Conservation (phyloP, 2,113 vertebrate species). For the Phyllostomus discolor region DNA sequence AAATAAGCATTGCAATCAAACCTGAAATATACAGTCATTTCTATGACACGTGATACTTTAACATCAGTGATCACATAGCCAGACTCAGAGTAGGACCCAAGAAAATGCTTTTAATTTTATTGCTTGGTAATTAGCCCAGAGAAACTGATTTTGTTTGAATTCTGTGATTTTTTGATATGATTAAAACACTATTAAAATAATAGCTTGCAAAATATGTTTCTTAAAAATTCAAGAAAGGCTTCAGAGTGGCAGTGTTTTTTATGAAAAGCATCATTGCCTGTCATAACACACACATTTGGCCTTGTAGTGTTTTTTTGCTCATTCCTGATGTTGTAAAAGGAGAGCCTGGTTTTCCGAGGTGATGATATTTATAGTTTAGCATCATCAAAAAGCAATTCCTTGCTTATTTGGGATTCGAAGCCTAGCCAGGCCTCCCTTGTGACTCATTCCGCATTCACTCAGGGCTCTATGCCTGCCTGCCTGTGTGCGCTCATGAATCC, state of each 20-base stretch:
- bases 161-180: not conserved
- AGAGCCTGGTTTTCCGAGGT: slow-evolving; percentile 58
- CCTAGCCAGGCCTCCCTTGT: slow-evolving; percentile 63
- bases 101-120: not conserved
- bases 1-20: not conserved
- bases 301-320: not conserved
- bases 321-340: slow-evolving; percentile 30
- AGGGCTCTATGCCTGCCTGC: slow-evolving; percentile 51
- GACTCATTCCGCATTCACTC: slow-evolving; percentile 74
- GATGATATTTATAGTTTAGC: slow-evolving; percentile 69
- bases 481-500: slow-evolving; percentile 77
- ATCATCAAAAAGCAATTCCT: slow-evolving; percentile 67
- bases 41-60: not conserved
- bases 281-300: not conserved
- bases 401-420: slow-evolving; percentile 72
- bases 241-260: not conserved
- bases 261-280: not conserved
- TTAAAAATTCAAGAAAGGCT: not conserved
- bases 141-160: not conserved
- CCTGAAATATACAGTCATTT: not conserved
- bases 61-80: not conserved
- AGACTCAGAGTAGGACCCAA: not conserved
- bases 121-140: not conserved
- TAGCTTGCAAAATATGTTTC: not conserved
- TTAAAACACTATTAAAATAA: slow-evolving; percentile 8